Conservation (phyloP, 2,113 vertebrate species). For the Phyllostomus hastatus region DNA sequence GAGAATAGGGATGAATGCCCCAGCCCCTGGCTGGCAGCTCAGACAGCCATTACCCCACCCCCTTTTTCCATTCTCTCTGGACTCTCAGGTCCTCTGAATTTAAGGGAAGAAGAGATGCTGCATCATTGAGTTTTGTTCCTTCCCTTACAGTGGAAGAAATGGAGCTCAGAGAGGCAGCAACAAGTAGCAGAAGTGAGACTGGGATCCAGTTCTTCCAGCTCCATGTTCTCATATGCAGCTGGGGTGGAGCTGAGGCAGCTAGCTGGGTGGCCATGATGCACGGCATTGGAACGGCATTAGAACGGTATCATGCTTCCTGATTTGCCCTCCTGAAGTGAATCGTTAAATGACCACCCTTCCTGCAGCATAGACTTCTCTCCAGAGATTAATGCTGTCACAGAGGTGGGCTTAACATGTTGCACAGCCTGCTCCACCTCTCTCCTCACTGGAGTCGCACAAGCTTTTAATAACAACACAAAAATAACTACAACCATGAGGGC, state of each 20-base stretch:
- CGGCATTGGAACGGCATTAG: accelerated
- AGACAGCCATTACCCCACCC: not conserved
- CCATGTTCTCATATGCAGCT: not conserved
- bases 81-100: not conserved
- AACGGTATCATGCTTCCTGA: accelerated
- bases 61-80: not conserved
- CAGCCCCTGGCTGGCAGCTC: accelerated
- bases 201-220: not conserved
- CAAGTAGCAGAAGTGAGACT: not conserved
- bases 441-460: not conserved
- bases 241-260: not conserved
- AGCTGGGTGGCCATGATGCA: not conserved
- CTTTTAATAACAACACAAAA: not conserved
- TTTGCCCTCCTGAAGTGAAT: no score
- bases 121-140: not conserved
- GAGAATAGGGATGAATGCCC: not conserved
- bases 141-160: not conserved
- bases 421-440: not conserved
- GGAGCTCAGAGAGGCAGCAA: not conserved
- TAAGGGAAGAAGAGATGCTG: not conserved
- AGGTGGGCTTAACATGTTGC: no score
- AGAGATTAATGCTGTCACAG: accelerated
- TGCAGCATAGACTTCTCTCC: not conserved
- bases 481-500: not conserved
- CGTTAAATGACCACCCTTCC: not conserved